A percentile compares a stretch with the other conserved stretches of the same genome.
Conservation (phyloP, 2,797 vertebrate genomes). For the Petrocephalus schoutedeni region DNA sequence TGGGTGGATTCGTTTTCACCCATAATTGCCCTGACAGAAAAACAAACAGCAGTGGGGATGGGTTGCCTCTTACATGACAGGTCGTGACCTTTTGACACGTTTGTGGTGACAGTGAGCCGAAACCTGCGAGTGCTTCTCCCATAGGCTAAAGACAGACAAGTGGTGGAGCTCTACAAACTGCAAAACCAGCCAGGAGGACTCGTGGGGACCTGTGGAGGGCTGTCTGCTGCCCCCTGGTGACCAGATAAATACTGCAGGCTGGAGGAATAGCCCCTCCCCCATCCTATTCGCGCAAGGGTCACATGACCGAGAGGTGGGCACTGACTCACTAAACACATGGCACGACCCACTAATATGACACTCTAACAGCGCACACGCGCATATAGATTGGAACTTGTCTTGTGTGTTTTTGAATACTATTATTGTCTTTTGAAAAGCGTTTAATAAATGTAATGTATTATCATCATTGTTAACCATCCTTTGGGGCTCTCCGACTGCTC, state of each 20-base stretch:
- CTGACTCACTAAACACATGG: background rate
- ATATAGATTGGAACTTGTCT: background rate
- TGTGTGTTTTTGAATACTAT: background rate
- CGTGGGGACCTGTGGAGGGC: background rate
- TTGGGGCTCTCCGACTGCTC: background rate
- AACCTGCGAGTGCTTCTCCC: background rate
- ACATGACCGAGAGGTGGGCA: background rate
- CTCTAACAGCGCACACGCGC: background rate
- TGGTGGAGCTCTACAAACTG: conserved; percentile 22
- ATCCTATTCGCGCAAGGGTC: background rate
- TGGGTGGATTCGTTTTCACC: background rate
- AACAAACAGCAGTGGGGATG: background rate
- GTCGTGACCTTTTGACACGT: background rate
- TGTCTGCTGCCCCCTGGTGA: background rate
- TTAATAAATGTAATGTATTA: background rate
- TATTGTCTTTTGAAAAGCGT: no score
- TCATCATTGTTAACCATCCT: background rate
- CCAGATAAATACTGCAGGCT: background rate
- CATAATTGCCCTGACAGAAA: background rate
- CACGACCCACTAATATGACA: background rate
- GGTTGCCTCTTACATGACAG: background rate
- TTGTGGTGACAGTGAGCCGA: background rate
- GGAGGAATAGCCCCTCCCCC: background rate
- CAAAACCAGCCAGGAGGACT: background rate
- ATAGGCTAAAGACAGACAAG: conserved; percentile 39